Conservation (phyloP, 2,113 vertebrate genomes). For the Serilophus lunatus region DNA sequence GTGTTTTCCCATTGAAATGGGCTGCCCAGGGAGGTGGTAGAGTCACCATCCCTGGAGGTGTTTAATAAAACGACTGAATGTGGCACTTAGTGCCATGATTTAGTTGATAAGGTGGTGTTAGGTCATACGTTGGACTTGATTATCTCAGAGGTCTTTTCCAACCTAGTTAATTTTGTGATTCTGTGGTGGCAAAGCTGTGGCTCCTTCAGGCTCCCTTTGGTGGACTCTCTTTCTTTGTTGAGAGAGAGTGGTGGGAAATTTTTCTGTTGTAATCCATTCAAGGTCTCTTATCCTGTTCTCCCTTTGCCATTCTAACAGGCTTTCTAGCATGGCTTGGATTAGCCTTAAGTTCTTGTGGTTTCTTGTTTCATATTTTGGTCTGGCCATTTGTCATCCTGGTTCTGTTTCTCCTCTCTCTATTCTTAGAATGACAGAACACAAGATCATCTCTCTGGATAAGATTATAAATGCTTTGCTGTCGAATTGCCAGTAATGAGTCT, state of each 20-base stretch:
- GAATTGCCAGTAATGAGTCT: not conserved
- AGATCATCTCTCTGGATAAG: conserved; percentile 38
- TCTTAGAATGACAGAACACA: conserved; percentile 46
- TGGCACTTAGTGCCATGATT: too few species aligned
- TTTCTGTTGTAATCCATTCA: not conserved
- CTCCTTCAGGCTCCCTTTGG: not conserved
- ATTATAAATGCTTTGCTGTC: conserved; percentile 1
- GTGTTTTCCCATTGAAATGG: too few species aligned
- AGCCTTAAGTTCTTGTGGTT: not conserved
- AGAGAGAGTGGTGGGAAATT: not conserved
- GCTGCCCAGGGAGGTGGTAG: too few species aligned
- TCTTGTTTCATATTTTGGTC: conserved; percentile 42
- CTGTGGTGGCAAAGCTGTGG: not conserved
- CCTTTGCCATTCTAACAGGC: not conserved
- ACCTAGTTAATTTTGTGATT: too few species aligned
- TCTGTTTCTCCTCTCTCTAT: conserved; percentile 45
- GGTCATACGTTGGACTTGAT: too few species aligned
- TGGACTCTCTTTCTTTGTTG: not conserved
- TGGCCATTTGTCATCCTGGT: conserved; percentile 32
- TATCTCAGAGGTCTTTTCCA: too few species aligned
- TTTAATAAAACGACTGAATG: too few species aligned
- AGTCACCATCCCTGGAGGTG: too few species aligned
- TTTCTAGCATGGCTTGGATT: conserved; percentile 30
- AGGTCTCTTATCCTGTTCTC: not conserved
- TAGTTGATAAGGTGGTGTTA: too few species aligned